Evolutionary conservation across 2,113 vertebrate genomes (phyloP).

Genomic region (Addax nasomaculatus): DNA sequence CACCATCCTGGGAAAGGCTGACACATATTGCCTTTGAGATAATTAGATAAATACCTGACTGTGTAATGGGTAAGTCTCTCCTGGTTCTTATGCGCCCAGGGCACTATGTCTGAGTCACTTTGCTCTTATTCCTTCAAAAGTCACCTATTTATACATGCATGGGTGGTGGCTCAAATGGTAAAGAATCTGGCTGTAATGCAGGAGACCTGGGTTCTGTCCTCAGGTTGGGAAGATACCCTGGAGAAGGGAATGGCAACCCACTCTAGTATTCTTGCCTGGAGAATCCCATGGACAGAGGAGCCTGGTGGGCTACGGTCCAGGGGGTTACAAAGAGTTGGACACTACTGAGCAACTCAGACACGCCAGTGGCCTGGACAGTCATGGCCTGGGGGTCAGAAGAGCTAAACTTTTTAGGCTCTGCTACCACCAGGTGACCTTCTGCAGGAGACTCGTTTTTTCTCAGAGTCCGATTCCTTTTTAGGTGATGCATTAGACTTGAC

Average conservation of each 20-base stretch:
- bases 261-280: background rate
- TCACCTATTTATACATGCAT: background rate
- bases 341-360: background rate
- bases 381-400: background rate
- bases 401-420: background rate
- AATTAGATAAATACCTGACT: background rate
- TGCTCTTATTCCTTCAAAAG: slow-evolving; percentile 18
- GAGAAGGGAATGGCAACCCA: background rate
- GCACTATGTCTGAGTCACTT: background rate
- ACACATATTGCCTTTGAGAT: background rate
- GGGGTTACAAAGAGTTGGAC: background rate
- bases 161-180: background rate
- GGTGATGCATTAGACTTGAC: background rate
- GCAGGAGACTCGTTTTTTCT: background rate
- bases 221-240: background rate
- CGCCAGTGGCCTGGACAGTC: background rate
- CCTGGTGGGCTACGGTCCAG: background rate
- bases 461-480: background rate
- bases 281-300: background rate
- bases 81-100: background rate
- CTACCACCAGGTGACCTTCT: background rate
- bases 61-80: background rate
- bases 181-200: background rate
- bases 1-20: background rate
- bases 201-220: background rate